Evolutionary conservation across 2,888 invertebrate species (phyloP).

Genomic region (Caenorhabditis uteleia): DNA sequence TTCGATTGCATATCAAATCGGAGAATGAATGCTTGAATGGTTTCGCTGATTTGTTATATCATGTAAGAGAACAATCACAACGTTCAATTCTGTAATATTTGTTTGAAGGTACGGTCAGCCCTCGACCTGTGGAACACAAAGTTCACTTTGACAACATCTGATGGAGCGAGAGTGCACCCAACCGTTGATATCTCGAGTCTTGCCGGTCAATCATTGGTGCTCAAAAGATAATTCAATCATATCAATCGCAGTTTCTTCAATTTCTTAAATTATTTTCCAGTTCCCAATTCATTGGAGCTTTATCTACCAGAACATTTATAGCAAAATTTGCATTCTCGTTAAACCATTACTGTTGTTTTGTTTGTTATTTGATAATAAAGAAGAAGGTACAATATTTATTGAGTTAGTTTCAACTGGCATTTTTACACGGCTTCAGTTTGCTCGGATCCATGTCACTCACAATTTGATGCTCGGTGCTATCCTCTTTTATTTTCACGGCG

Average conservation of each 20-base stretch:
- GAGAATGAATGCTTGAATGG: slow-evolving; percentile 21
- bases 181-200: slow-evolving; percentile 35
- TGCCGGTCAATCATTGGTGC: slow-evolving; percentile 37
- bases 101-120: slow-evolving; percentile 44
- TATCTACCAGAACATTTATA: slow-evolving; percentile 8
- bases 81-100: background rate
- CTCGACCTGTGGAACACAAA: slow-evolving; percentile 47
- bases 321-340: slow-evolving; percentile 11
- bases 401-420: slow-evolving; percentile 24
- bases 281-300: slow-evolving; percentile 4
- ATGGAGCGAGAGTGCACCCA: slow-evolving; percentile 41
- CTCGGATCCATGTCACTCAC: slow-evolving; percentile 44
- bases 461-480: slow-evolving; percentile 29
- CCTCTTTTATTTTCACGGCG: slow-evolving; percentile 8
- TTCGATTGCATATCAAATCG: slow-evolving; percentile 21
- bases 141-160: slow-evolving; percentile 19
- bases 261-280: slow-evolving; percentile 21
- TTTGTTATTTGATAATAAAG: slow-evolving; percentile 4
- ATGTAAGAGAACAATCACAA: slow-evolving; percentile 11
- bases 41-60: slow-evolving; percentile 31
- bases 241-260: no score
- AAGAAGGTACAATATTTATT: background rate
- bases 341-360: slow-evolving; percentile 5
- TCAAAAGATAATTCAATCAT: no score
- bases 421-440: slow-evolving; percentile 47